Base-by-base conservation (phyloP, 2,888 invertebrate genomes). In the Leistus spinibarbis region DNA sequence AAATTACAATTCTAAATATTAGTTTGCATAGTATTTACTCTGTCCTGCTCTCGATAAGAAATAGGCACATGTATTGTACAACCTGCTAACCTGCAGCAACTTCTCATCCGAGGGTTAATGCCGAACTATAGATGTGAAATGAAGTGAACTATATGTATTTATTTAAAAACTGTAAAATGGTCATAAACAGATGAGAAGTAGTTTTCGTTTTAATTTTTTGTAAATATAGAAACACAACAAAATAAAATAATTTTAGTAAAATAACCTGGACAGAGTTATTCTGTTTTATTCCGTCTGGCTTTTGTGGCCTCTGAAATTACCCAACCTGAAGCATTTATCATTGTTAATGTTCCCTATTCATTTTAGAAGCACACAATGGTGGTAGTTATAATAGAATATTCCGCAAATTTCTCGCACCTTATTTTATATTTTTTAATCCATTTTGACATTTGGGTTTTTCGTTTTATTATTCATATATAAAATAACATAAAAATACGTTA, bases 291-390 rank as follows among this genome's bases (percentile, higher is more conserved):
- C 68, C 56, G 56, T 64, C 60, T 67, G 23, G 67, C 73, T 64
- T 19, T 71, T 67, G 73, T 60, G 54, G 62, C 62, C 62, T 40
- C 40, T 40, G 73, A 66, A 73, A 73, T 73, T 73, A 73, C 67
- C 54, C 60, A 60, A 73, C 73, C 67, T 67, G 23, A 40, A 57
- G 62, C 73, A 73, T 73, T 73, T 73, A 73, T 73, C 73, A 73
- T 73, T 62, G 73, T 73, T 73, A 73, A 73, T 73, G 73, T 73
- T 20, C 54, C 67, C 73, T 73, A 67, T 73, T 73, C 73, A 73
- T 73, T 73, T 73, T 73, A 73, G 54, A 56, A 62, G 22, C 17
- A 73, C 67, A 73, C 73, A 73, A 73, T 73, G 67, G 73, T 27
- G 60, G 60, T 73, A 67, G 67, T 73, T 67, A 73, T 73, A 73